Base-by-base conservation (phyloP, 2,113 vertebrate genomes). In the Pollimyrus isidori region DNA sequence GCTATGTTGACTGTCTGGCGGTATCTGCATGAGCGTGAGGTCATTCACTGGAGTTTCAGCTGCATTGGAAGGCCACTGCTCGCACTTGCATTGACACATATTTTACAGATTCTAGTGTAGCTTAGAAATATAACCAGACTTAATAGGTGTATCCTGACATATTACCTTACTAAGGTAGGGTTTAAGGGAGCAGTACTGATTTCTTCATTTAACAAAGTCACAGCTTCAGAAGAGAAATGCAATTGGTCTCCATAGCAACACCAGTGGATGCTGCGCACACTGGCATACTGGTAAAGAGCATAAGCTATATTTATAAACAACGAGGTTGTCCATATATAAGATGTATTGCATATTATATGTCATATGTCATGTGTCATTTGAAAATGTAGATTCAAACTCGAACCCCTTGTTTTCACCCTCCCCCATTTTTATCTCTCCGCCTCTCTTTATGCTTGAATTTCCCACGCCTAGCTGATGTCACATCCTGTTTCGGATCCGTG, bases 381-480 rank as follows among this genome's bases (percentile, higher is more conserved):
- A 87, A 84, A 85, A 23, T 21, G 11, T 11, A 83, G 45, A 58
- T 82, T 39, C 69, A 58, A 30, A 26, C 9, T 52, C 10, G 23
- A 45, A n/a, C 52, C 62, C 4, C 17, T 30, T 35, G 80, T 10
- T 62, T 53, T 2, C 80, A 45, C 87, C 45, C 87, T 13, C 58
- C 30, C 56, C 80, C 35, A 21, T 76, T 82, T 53, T 62, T 50
- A n/a, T 88, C 19, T 83, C 26, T 42, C 89, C 62, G 86, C 89
- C 89, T 45, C 26, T 45, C 86, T 17, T 83, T 56, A 89, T 89
- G 92, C 93, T 96, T 95, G 90, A 95, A 96, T 95, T 95, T 95
- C 95, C 95, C 96, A 95, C 96, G 93, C 95, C 94, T 76, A 89
- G 87, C 88, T 96, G 95, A 96, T 96, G 96, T 97, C 96, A 97